Evolutionary conservation across 53 echinoderm and acorn worm species (phyloP).

Genomic region (Astropecten irregularis): DNA sequence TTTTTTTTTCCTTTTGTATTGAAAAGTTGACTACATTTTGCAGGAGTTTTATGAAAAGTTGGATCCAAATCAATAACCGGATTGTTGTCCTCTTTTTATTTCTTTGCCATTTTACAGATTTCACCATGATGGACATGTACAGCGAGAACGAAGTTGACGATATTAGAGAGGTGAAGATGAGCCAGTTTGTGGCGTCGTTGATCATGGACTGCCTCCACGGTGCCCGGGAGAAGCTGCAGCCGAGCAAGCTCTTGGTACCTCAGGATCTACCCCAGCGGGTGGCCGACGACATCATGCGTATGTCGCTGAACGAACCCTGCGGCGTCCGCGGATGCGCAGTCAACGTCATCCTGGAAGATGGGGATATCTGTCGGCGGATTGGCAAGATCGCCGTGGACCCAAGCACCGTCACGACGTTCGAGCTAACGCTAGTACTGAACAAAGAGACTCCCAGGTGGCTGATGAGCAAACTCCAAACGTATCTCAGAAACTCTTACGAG

Average conservation of each 20-base stretch:
- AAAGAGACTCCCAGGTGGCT: constrained; percentile 82
- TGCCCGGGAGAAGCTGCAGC: constrained; percentile 62
- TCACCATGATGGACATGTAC: constrained; percentile 27
- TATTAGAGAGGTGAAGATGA: constrained; percentile 70
- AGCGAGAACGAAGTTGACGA: constrained; percentile 47
- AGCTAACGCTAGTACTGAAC: constrained; percentile 73
- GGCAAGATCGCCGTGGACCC: constrained; percentile 85
- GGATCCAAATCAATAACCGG: too few relatives aligned
- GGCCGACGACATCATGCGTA: constrained; percentile 77
- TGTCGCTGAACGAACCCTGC: constrained; percentile 93
- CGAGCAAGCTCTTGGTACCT: constrained; percentile 70
- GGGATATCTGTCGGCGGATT: constrained; percentile 69
- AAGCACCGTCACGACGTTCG: constrained; percentile 92
- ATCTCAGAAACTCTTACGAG: constrained; percentile 68
- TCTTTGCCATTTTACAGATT: too few relatives aligned
- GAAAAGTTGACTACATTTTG: too few relatives aligned
- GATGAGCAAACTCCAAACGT: constrained; percentile 74
- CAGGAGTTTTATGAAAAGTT: too few relatives aligned
- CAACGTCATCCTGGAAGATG: constrained; percentile 83
- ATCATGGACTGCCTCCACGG: constrained; percentile 64
- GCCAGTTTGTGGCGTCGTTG: constrained; percentile 70
- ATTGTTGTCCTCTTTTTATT: too few relatives aligned
- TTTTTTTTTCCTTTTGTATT: too few relatives aligned
- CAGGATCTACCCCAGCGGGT: constrained; percentile 70
- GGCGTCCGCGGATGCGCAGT: constrained; percentile 88